Conservation (phyloP, 2,113 vertebrate species). For the Eretmochelys imbricata region DNA sequence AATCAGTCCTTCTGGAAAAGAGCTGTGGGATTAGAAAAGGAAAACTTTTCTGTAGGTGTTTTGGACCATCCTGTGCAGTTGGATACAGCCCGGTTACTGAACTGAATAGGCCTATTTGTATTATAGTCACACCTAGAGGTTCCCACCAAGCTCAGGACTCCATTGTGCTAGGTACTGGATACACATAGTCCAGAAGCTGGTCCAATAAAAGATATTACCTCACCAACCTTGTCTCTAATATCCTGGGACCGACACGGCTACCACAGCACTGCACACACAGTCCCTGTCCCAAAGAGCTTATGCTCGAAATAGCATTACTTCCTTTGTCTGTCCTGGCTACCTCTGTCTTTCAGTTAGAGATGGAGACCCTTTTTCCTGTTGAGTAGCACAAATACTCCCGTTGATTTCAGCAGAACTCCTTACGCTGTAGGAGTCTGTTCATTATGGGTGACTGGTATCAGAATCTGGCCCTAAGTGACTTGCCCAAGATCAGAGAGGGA, state of each 20-base stretch:
- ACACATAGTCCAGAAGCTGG: not conserved
- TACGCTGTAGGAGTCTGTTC: not conserved
- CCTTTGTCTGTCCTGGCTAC: not conserved
- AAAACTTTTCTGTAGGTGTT: not conserved
- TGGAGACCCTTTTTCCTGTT: not conserved
- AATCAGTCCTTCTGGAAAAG: not conserved
- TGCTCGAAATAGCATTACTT: rapidly evolving
- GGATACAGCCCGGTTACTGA: not conserved
- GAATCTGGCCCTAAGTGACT: not conserved
- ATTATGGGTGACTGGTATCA: not conserved
- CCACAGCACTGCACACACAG: not conserved
- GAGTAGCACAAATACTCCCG: not conserved
- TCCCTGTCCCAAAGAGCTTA: not conserved
- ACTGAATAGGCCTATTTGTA: not conserved
- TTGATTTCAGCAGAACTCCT: not conserved
- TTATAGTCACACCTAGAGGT: rapidly evolving
- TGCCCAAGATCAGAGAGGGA: not conserved
- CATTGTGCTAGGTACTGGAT: not conserved
- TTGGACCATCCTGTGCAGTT: not conserved
- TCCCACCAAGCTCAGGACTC: not conserved
- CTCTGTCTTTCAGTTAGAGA: not conserved
- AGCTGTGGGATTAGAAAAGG: not conserved
- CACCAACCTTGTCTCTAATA: not conserved
- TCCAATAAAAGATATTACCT: not conserved
- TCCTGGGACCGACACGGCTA: not conserved